Conservation (phyloP, 2,797 vertebrate genomes). For the Squalus acanthias region DNA sequence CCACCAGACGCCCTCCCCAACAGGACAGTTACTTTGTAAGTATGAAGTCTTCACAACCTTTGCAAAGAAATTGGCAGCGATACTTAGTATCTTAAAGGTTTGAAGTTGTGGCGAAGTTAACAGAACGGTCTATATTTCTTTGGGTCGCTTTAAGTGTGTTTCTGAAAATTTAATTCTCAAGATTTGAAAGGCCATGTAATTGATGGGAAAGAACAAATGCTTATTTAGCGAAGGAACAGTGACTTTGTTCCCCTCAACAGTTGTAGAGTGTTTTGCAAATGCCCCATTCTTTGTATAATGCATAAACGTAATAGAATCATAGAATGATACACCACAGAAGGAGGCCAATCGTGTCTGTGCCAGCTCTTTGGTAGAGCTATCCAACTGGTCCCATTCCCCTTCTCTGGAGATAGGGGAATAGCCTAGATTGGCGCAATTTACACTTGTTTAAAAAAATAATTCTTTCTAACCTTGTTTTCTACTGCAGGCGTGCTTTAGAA, state of each 20-base stretch:
- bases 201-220: not conserved
- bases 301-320: not conserved
- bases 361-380: no score
- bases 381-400: no score
- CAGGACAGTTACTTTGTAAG: slow-evolving; percentile 88
- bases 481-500: not conserved
- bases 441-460: not conserved
- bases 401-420: not conserved
- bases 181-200: not conserved
- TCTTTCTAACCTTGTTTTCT: not conserved
- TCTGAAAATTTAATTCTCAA: not conserved
- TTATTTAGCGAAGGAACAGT: not conserved
- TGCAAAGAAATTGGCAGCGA: not conserved
- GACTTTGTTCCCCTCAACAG: not conserved
- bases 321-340: not conserved
- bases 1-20: slow-evolving; percentile 75
- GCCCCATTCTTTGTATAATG: not conserved
- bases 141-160: not conserved
- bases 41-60: slow-evolving; percentile 50
- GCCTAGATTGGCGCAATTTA: not conserved
- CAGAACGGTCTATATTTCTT: not conserved
- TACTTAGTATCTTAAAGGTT: not conserved
- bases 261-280: not conserved
- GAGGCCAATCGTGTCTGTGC: no score
- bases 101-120: not conserved